Evolutionary conservation across 2,888 invertebrate species (phyloP), one percentile per base, ranked within the genome.

Genomic region (Gari tellinella): DNA sequence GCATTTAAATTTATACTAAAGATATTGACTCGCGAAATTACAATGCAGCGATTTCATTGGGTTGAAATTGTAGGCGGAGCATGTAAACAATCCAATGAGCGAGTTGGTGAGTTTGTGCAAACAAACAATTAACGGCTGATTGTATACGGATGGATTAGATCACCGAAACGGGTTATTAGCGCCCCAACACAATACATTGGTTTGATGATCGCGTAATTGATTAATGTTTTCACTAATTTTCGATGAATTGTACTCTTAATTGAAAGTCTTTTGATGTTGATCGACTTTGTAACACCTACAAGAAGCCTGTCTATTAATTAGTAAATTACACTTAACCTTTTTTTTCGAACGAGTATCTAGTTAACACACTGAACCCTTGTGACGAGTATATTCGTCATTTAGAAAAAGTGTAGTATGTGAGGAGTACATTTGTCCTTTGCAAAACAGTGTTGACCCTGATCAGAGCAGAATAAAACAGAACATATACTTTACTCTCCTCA

Each of bases 41-140:
- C 43, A 43, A 49, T 68, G 31, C 72, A 64, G 23, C 51, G 65
- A 48, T 62, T 70, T 66, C 62, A 73, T 73, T 78, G 72, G 72
- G 53, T 58, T 66, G 43, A 56, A 64, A 68, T 37, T 45, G 62
- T 65, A 57, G 69, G 72, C 73, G 63, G 63, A 31, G 45, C 38
- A 53, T 25, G 53, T 60, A 66, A 69, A 72, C 62, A 78, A 60
- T 61, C 65, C 62, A 68, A 64, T 77, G 45, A 67, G 56, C 60
- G 21, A 45, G 52, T 48, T 48, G 41, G 49, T 62, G 49, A 69
- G 77, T 78, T 60, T 73, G 55, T 67, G 69, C 73, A 78, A 78
- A 78, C 77, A 78, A 46, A 31, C 43, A 58, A 73, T 73, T 73
- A 67, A 69, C 51, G 63, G 62, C 62, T 72, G 69, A 77, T 77